Percentiles rank a stretch among this genome's conserved stretches.
phyloP scores from a whole-genome alignment of 2,797 vertebrate genomes.

The Chelmon rostratus region DNA sequence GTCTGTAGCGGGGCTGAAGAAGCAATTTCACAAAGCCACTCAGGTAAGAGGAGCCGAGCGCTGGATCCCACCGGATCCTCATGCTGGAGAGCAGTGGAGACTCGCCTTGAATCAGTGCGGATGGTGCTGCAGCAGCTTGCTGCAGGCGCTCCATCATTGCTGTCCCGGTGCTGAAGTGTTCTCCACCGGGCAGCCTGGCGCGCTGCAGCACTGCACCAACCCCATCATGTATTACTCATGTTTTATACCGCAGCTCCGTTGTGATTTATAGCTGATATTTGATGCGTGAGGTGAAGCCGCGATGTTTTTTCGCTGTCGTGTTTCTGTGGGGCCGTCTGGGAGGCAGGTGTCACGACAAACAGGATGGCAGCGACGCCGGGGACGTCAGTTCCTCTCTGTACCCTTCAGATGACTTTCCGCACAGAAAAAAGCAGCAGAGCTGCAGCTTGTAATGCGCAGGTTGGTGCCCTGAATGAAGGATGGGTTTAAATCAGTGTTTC shows the following conservation, averaged over 20 bases:
- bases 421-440: conserved; percentile 24
- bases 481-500: conserved; percentile 35
- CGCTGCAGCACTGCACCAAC: conserved; percentile 73
- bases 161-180: conserved; percentile 39
- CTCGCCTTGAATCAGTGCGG: too few relatives aligned
- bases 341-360: conserved; percentile 37
- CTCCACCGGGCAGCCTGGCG: conserved; percentile 1
- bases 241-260: conserved; percentile 8
- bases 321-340: conserved; percentile 2
- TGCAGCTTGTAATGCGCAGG: conserved; percentile 38
- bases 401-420: conserved; percentile 87
- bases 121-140: too few relatives aligned
- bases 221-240: conserved; percentile 24
- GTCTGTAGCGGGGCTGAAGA: conserved; percentile 94
- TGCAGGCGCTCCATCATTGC: too few relatives aligned
- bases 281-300: background rate
- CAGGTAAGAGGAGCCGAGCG: conserved; percentile 85
- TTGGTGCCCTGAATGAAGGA: conserved; percentile 12
- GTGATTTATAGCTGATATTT: background rate
- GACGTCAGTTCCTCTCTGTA: conserved; percentile 61
- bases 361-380: conserved; percentile 29
- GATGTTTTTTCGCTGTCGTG: background rate
- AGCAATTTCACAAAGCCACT: conserved; percentile 96
- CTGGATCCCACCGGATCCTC: background rate
- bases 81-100: background rate